Percentiles rank a stretch among this genome's conserved stretches.
These are phyloP conservation scores for Mnemiopsis leidyi DNA, from an alignment of 37 sponge, comb jelly and placozoan species.

Conservation along the genomic window DNA sequence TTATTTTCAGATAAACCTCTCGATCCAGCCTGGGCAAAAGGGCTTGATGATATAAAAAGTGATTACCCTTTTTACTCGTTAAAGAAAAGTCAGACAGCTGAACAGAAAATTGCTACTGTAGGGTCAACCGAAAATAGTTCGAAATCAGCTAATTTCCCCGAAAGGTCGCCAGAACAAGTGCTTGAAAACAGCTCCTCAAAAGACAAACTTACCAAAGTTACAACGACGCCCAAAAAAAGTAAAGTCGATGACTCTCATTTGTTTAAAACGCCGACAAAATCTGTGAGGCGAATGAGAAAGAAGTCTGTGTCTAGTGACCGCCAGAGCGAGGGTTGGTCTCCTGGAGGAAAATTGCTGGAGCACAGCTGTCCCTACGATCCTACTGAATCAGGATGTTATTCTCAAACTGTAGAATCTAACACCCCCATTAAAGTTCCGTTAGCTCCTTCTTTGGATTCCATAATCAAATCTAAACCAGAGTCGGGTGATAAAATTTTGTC, in stretches of 20 bases:
- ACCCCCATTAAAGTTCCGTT: background rate
- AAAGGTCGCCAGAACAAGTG: background rate
- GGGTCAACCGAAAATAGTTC: background rate
- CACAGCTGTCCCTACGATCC: slow-evolving; percentile 63
- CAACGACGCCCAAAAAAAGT: slow-evolving; percentile 4
- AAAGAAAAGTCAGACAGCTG: background rate
- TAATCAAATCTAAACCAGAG: background rate
- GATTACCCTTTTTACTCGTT: slow-evolving; percentile 42
- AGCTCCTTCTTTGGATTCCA: slow-evolving; percentile 14
- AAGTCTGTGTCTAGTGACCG: slow-evolving; percentile 37
- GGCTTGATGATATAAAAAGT: background rate
- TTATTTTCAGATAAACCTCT: background rate
- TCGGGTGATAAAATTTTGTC: background rate
- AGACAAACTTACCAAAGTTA: background rate
- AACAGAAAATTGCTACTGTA: background rate
- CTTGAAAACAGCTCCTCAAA: background rate
- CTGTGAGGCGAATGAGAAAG: slow-evolving; percentile 2
- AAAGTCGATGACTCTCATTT: slow-evolving; percentile 30
- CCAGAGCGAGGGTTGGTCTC: slow-evolving; percentile 18
- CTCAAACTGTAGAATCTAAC: background rate
- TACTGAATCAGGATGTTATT: slow-evolving; percentile 57
- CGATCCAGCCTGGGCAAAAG: slow-evolving; percentile 52
- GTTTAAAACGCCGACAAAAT: slow-evolving; percentile 38
- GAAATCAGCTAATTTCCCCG: background rate
- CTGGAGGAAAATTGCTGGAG: background rate